phyloP scores from a whole-genome alignment of 2,888 invertebrate species.

The Apamea crenata region DNA sequence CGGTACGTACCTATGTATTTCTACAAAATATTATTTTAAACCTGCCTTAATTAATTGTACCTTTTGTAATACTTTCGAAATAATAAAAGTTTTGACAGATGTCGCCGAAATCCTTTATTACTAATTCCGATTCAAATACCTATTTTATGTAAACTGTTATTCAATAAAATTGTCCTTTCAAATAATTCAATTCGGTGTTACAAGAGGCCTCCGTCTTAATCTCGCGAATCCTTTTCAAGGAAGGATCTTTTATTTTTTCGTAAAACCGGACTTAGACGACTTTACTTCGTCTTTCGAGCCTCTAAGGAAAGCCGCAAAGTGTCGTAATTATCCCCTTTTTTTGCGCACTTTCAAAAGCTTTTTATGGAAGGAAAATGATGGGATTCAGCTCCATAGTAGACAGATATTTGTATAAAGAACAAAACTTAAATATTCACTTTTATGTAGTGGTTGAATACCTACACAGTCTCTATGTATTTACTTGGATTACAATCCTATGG shows the following conservation, averaged over 20 bases:
- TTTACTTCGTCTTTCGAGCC: conserved; percentile 87
- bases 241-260: conserved; percentile 86
- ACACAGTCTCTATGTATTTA: neutral
- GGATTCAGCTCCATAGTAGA: conserved; percentile 30
- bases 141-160: neutral
- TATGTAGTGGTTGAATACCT: neutral
- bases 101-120: neutral
- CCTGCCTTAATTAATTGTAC: neutral
- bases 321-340: conserved; percentile 86
- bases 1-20: neutral
- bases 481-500: neutral
- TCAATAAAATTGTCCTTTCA: neutral
- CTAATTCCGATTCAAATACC: neutral
- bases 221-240: conserved; percentile 87
- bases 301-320: conserved; percentile 87
- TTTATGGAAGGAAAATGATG: conserved; percentile 54
- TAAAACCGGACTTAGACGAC: conserved; percentile 87
- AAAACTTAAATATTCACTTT: neutral
- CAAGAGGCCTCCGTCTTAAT: conserved; percentile 74
- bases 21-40: neutral
- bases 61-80: neutral
- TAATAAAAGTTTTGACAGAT: neutral
- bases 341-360: conserved; percentile 65
- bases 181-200: conserved; percentile 76
- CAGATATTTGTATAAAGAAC: neutral